Base-by-base conservation (phyloP, 2,797 vertebrate genomes). In the Gallinago nigripennis region DNA sequence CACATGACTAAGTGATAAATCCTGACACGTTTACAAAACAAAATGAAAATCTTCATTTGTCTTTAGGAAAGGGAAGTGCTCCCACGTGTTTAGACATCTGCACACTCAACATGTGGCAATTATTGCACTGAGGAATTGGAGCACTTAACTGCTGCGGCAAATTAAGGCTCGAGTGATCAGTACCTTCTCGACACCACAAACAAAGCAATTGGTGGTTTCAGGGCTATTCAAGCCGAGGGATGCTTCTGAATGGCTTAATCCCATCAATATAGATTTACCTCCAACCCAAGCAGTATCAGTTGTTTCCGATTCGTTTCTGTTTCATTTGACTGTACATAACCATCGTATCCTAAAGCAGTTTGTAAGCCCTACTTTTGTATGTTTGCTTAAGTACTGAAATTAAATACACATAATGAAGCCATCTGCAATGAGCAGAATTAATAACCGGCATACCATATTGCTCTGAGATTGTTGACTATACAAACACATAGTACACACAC, bases 21-120 rank as follows among this genome's bases (percentile, higher is more conserved):
- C 97, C 97, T 98, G 98, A 98, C 97, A 98, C 94, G 91, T 98
- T 98, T 98, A 98, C 97, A 98, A 98, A 98, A 98, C 96, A 98
- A 98, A 97, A 97, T 90, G 96, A 97, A 98, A 98, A 97, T 97
- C 95, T 97, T 96, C 96, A 97, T 98, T 97, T 97, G 96, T 98
- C 95, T 98, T 91, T 94, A 81, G 92, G 94, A 94, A 94, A 91
- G 93, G 94, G 97, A 98, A 98, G 95, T 96, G 97, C 97, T 98
- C 97, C 98, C 98, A 98, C 98, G 97, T 98, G 98, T 97, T 97
- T 96, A 96, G 98, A 98, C 96, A 98, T 98, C 98, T 98, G 98
- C 97, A 94, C 97, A 91, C 97, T 97, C 98, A 97, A 98, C 98
- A 98, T 98, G 97, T 98, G 98, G 97, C 98, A 98, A 98, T 98